phyloP scores from a whole-genome alignment of 2,797 vertebrate species.

The Leptatherina wallacei region DNA sequence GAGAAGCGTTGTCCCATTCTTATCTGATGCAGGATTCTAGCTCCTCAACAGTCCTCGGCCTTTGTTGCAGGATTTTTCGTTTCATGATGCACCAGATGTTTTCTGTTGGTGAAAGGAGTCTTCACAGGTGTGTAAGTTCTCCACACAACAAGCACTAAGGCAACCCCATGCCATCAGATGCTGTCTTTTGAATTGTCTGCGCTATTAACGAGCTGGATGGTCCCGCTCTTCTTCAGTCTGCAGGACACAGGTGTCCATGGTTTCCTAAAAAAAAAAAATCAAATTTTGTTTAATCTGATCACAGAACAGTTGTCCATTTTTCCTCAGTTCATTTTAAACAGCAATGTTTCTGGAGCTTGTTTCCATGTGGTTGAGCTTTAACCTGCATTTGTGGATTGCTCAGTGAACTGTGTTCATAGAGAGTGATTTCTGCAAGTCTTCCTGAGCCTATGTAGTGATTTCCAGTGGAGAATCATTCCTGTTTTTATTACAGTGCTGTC shows the following conservation, averaged over 20 bases:
- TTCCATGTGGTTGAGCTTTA: neutral
- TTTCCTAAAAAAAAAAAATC: neutral
- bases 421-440: neutral
- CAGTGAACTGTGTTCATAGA: neutral
- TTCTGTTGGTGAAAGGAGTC: neutral
- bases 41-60: neutral
- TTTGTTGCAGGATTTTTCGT: too few relatives aligned
- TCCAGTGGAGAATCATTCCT: neutral
- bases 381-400: neutral
- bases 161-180: neutral
- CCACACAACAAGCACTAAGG: too few relatives aligned
- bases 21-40: neutral
- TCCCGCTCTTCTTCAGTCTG: neutral
- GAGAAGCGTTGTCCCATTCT: neutral
- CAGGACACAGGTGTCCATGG: neutral
- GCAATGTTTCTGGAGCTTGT: neutral
- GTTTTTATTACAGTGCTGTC: neutral
- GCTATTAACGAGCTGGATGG: too few relatives aligned
- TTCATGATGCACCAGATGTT: too few relatives aligned
- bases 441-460: too few relatives aligned
- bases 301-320: neutral
- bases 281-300: neutral
- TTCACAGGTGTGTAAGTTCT: too few relatives aligned
- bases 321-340: neutral
- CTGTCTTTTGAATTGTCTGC: neutral